Base-by-base conservation (phyloP, 2,797 vertebrate species). In the Gymnocypris eckloni region DNA sequence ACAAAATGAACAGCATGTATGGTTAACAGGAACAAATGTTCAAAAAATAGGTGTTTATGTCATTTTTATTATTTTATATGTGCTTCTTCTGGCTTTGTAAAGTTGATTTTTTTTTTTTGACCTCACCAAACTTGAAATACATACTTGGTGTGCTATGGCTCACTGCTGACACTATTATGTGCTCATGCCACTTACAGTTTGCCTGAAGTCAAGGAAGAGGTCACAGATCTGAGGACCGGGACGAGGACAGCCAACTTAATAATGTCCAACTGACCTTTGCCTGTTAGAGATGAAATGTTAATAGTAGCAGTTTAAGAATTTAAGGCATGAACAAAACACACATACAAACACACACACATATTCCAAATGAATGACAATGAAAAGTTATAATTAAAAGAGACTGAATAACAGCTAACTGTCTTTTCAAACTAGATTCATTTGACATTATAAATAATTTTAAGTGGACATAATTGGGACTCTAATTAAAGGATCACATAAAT, bases 1-100 rank as follows among this genome's bases (percentile, higher is more conserved):
- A 86, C 82, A 76, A 88, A 90, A 84, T 85, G 77, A 90, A 91
- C 90, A 89, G 86, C 89, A 85, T 87, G 88, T 76, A 83, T 37
- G 33, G 45, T 85, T 86, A 86, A 82, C 81, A 76, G 75, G 77
- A 86, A 80, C 70, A 81, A 87, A 78, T 61, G 33, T 87, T 83
- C n/a, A 41, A 67, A 52, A 75, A 69, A 81, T 70, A 81, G 56
- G 69, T 82, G 70, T 71, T 72, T 69, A 69, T 78, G 54, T 75
- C 18, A 39, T 70, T 70, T 77, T 69, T 75, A 50, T 41, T 80
- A 50, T 80, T 22, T 6, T 33, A 22, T 80, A 69, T 64, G 11
- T 15, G 12, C 15, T 54, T 48, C 4, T 43, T 54, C n/a, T 43
- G 52, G 20, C 7, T 75, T 39, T 0, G 22, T 28, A 28, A 37